phyloP scores from a whole-genome alignment of 2,797 vertebrate species.

The Eleutherodactylus coqui region DNA sequence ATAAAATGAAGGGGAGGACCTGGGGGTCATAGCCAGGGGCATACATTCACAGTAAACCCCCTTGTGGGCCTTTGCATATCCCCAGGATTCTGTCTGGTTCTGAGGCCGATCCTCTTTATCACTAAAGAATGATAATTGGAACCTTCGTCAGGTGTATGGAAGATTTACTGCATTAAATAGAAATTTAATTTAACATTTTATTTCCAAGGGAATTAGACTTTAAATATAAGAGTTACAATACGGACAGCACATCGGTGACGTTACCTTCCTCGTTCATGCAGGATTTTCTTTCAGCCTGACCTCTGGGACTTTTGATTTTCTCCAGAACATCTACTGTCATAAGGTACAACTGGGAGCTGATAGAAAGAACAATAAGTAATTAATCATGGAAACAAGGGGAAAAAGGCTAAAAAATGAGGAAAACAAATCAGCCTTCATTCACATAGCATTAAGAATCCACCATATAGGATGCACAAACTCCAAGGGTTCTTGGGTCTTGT shows the following conservation, averaged over 20 bases:
- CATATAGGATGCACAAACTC: too few species aligned
- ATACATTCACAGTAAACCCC: too few species aligned
- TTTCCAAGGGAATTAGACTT: background rate
- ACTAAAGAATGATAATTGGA: background rate
- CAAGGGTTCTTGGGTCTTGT: too few species aligned
- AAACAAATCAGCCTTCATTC: too few species aligned
- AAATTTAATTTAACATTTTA: background rate
- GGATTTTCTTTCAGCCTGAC: conserved; percentile 73
- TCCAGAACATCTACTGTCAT: conserved; percentile 74
- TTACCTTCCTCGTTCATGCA: conserved; percentile 82
- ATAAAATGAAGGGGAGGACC: too few species aligned
- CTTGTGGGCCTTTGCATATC: background rate
- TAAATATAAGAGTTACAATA: background rate
- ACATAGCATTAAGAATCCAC: too few species aligned
- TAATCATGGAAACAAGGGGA: background rate
- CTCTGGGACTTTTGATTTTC: conserved; percentile 73
- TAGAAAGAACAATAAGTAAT: conserved; percentile 7
- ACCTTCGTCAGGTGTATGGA: background rate
- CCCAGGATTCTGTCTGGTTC: background rate
- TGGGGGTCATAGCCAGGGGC: too few species aligned
- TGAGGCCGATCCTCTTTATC: background rate
- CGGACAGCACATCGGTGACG: conserved; percentile 35
- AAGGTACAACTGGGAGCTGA: conserved; percentile 82
- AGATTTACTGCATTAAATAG: background rate
- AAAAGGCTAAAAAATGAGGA: too few species aligned